Conservation (phyloP, 2,113 vertebrate species). For the Xenus cinereus region DNA sequence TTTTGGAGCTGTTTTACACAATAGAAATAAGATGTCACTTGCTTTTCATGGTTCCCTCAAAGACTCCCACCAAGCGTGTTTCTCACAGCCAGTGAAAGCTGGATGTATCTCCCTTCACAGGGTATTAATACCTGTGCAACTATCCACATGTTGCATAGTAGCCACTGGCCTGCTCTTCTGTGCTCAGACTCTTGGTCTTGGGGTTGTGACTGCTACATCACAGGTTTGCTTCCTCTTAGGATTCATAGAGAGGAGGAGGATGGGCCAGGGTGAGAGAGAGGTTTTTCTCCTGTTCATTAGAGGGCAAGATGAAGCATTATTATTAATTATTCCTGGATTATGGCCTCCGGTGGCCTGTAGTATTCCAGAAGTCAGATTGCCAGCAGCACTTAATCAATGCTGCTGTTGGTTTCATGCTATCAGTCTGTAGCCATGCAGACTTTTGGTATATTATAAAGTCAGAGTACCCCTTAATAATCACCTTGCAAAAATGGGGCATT, state of each 20-base stretch:
- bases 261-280: neutral
- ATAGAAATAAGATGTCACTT: neutral
- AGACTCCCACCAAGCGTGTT: neutral
- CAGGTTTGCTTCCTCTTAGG: neutral
- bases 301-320: conserved; percentile 31
- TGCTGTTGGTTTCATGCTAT: conserved; percentile 36
- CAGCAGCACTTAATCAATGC: conserved; percentile 54
- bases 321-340: conserved; percentile 58
- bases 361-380: conserved; percentile 38
- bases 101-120: neutral
- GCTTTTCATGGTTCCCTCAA: neutral
- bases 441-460: conserved; percentile 45
- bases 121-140: neutral
- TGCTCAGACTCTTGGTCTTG: neutral
- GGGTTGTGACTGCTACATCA: neutral
- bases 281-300: neutral
- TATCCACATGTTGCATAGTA: rapidly evolving
- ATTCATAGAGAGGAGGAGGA: neutral
- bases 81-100: neutral
- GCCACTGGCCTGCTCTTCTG: neutral
- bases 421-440: conserved; percentile 40
- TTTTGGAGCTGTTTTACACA: neutral
- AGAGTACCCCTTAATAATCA: conserved; percentile 43
- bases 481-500: conserved; percentile 52
- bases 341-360: conserved; percentile 1